These are phyloP conservation scores for human (Homo sapiens) DNA, from an alignment of 2,113 vertebrate genomes.

Conservation along the genomic window GRCh38 chr5:16597001-16597500, in stretches of 20 bases:
- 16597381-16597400: background rate
- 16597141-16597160: rapidly evolving
- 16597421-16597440: background rate
- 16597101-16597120: background rate
- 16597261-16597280: background rate
- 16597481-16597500: no score
- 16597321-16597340: background rate
- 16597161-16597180: background rate
- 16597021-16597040: background rate
- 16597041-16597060: background rate
- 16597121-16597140: background rate
- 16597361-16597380: background rate
- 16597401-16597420: background rate
- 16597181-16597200: background rate
- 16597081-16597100: background rate
- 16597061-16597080: rapidly evolving
- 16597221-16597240: background rate
- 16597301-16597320: background rate
- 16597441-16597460: background rate
- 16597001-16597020: background rate
- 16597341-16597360: background rate
- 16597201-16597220: background rate
- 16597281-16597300: rapidly evolving
- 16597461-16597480: background rate
- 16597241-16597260: no score